Percentiles rank a stretch among this genome's conserved stretches.
These are phyloP conservation scores for Phoeniculus purpureus DNA, from an alignment of 2,797 vertebrate species.

Conservation along the genomic window DNA sequence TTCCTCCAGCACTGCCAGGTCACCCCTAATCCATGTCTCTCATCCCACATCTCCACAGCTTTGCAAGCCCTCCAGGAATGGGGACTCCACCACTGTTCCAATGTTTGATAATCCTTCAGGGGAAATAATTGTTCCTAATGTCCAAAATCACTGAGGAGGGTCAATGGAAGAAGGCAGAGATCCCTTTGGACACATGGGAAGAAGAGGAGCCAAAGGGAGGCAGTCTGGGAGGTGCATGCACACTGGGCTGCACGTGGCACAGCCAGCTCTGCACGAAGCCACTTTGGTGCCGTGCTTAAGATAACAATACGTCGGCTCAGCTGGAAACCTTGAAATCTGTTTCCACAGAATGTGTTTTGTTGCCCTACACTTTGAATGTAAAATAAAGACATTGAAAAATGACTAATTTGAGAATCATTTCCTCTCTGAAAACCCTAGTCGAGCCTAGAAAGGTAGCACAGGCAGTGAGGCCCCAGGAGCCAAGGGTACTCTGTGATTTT, in stretches of 20 bases:
- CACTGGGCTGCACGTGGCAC: not conserved
- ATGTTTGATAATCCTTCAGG: no score
- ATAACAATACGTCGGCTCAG: not conserved
- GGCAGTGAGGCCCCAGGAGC: not conserved
- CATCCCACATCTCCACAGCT: no score
- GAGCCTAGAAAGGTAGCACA: not conserved
- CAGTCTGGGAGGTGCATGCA: accelerated
- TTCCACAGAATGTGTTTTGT: not conserved
- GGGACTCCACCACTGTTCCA: no score
- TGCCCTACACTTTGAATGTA: not conserved
- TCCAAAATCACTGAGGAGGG: not conserved
- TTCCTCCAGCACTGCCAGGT: no score
- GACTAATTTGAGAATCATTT: not conserved
- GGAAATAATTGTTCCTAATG: no score
- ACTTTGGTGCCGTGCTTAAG: not conserved
- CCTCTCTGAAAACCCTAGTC: not conserved
- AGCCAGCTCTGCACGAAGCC: not conserved
- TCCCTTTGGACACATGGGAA: accelerated
- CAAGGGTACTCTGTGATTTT: not conserved
- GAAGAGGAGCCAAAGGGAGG: not conserved
- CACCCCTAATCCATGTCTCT: no score
- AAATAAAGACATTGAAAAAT: not conserved
- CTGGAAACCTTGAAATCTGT: not conserved
- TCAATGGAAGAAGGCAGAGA: not conserved
- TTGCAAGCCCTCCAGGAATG: no score